Base-by-base conservation (phyloP, 2,113 vertebrate species). In the Phoxinus phoxinus region DNA sequence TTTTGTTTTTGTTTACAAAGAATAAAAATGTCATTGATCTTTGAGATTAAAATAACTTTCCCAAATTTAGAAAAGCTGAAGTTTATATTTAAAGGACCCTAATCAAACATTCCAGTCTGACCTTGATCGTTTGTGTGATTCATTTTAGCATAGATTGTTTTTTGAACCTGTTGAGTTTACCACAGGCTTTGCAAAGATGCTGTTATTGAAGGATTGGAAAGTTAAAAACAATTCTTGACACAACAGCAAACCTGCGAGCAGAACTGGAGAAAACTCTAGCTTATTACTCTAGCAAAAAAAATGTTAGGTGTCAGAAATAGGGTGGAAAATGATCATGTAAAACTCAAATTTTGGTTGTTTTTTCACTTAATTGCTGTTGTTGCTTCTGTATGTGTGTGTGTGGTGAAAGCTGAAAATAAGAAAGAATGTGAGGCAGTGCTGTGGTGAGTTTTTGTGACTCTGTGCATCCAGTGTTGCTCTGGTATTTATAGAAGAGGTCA, bases 401-500 rank as follows among this genome's bases (percentile, higher is more conserved):
- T 56, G 75, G 17, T 44, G 41, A 81, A 65, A 25, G 19, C 78
- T 81, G n/a, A 67, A 81, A 48, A 82, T 53, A 51, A 81, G 63
- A 82, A 44, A 51, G 10, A 69, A 69, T 69, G 25, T 82, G 27
- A 82, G 37, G 37, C 56, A 65, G 13, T 67, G 27, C 53, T 69
- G 44, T 69, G 27, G 63, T 69, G 44, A 51, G 79, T 65, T 48
- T 51, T 13, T 56, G 37, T 58, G 48, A 83, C 27, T 72, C 2
- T 75, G 73, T 51, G 48, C 48, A 76, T 76, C 27, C 74, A 76
- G 46, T 30, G 74, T 76, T 0, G 17, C 6, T 51, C 74, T 76
- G 30, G 81, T 83, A 83, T 83, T 56, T 83, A 83, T 83, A 83
- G 81, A 67, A 72, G 7, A 83, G 81, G 81, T 83, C 81, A 83